Evolutionary conservation across 2,113 vertebrate species (phyloP).

Genomic region (Campylomormyrus tamandua): DNA sequence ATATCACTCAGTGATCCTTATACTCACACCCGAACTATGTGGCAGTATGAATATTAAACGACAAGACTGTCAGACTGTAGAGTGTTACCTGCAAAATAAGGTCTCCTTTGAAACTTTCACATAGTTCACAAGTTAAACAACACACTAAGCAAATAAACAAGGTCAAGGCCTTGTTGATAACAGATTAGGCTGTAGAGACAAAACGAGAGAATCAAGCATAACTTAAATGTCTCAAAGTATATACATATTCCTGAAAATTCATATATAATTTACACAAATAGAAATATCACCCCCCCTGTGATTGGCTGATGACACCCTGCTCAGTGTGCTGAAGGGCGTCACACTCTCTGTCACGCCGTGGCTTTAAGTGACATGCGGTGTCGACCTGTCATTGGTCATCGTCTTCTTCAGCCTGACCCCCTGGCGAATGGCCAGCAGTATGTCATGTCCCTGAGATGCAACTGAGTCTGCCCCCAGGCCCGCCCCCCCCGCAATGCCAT

Average conservation of each 20-base stretch:
- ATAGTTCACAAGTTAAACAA: neutral
- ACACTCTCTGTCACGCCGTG: neutral
- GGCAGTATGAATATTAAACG: neutral
- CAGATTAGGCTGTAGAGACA: neutral
- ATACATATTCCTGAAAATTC: neutral
- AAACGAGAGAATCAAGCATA: neutral
- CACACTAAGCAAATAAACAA: neutral
- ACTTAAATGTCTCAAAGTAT: neutral
- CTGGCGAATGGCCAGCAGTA: conserved; percentile 77
- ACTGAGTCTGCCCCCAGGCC: conserved; percentile 37
- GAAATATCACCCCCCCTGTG: neutral
- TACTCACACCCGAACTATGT: neutral
- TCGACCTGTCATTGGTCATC: conserved; percentile 76
- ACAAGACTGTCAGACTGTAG: neutral
- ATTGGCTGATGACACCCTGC: neutral
- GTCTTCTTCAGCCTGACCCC: conserved; percentile 83
- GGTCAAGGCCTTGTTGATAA: neutral
- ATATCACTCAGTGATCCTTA: neutral
- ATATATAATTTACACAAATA: neutral
- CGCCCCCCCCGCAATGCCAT: conserved; percentile 48
- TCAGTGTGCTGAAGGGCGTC: neutral
- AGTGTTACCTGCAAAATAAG: neutral
- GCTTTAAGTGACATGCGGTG: conserved; percentile 66
- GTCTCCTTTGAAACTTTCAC: neutral
- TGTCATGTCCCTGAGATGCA: conserved; percentile 67